Percentiles rank a stretch among this genome's conserved stretches.
These are phyloP conservation scores for Leucania comma DNA, from an alignment of 2,888 invertebrate genomes.

Conservation along the genomic window DNA sequence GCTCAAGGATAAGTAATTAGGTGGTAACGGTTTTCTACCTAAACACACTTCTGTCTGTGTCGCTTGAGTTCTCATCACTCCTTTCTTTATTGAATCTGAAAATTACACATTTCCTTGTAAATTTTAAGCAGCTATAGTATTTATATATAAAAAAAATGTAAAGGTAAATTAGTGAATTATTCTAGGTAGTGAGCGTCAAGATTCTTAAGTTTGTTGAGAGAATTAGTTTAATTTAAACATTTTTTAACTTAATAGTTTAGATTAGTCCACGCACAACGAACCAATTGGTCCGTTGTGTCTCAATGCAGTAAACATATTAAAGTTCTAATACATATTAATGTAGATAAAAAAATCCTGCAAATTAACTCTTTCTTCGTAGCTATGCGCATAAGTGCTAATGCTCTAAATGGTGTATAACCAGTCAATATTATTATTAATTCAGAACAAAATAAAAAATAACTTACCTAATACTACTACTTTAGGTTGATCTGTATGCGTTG, in stretches of 20 bases:
- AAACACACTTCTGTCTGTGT: slow-evolving; percentile 96
- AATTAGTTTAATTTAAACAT: too few species aligned
- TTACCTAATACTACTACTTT: slow-evolving; percentile 91
- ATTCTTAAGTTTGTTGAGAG: too few species aligned
- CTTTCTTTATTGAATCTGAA: slow-evolving; percentile 95
- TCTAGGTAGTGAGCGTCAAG: too few species aligned
- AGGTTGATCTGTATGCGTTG: slow-evolving; percentile 84
- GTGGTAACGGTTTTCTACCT: slow-evolving; percentile 93
- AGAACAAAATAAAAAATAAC: slow-evolving; percentile 1
- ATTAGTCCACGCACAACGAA: too few species aligned
- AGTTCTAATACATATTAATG: too few species aligned
- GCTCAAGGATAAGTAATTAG: slow-evolving; percentile 93
- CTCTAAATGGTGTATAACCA: not conserved
- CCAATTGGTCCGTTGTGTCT: too few species aligned
- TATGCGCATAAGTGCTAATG: too few species aligned
- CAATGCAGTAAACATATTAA: too few species aligned
- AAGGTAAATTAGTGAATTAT: not conserved
- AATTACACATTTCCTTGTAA: slow-evolving; percentile 55
- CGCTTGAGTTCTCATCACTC: slow-evolving; percentile 97
- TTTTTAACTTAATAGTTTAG: too few species aligned
- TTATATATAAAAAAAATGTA: not conserved
- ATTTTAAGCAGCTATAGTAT: not conserved
- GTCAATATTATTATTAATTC: not conserved
- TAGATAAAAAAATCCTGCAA: not conserved
- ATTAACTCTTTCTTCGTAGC: not conserved